Conservation (phyloP, 2,113 vertebrate species). For the Sigmodon hispidus region DNA sequence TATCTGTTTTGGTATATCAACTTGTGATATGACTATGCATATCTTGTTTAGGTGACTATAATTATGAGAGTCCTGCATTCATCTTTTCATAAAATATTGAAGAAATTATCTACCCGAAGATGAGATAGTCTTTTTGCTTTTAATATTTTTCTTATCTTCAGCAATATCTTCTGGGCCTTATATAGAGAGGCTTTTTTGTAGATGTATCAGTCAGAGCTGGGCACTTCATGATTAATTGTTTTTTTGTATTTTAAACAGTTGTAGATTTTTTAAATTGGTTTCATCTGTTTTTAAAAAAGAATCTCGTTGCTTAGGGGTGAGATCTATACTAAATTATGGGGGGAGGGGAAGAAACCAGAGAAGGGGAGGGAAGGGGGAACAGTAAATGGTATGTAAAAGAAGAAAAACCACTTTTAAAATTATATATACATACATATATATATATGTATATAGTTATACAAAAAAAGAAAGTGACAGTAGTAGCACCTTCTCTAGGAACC, state of each 20-base stretch:
- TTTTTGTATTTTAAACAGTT: not conserved
- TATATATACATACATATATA: too few species aligned
- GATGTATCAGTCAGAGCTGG: not conserved
- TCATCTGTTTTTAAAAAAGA: not conserved
- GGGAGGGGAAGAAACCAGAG: too few species aligned
- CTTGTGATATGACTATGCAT: not conserved
- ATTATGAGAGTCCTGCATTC: not conserved
- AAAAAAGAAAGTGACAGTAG: not conserved
- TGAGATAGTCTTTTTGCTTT: not conserved
- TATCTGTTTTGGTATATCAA: not conserved
- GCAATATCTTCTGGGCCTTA: not conserved
- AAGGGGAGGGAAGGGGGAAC: too few species aligned
- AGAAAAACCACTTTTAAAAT: too few species aligned
- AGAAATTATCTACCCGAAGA: not conserved
- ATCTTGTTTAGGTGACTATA: not conserved
- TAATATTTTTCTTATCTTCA: not conserved
- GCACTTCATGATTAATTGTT: not conserved
- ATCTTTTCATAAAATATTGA: not conserved
- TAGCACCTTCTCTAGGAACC: not conserved
- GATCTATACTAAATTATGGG: not conserved
- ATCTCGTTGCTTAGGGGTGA: not conserved
- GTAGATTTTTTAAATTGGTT: not conserved
- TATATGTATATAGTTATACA: not conserved
- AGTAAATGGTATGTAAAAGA: too few species aligned
- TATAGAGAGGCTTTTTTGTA: not conserved